Evolutionary conservation across 2,113 vertebrate genomes (phyloP), one percentile per base, ranked within the genome.

Genomic region (Pelecanus crispus): DNA sequence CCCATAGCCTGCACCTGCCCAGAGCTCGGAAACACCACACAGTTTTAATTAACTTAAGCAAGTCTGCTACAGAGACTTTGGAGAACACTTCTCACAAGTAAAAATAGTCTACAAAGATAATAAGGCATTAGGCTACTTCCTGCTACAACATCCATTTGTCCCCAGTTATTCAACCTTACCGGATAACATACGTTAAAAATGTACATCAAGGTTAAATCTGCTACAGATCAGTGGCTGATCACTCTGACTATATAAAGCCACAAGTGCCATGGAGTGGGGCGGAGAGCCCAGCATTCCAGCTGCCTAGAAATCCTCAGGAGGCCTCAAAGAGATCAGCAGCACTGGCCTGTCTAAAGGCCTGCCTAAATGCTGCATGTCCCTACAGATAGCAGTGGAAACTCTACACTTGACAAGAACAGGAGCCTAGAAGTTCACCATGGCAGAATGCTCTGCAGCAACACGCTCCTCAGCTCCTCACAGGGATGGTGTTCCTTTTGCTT

Each of bases 211-310:
- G 95, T 95, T 96, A 96, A 95, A 95, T 82, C 82, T 86, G 65
- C 80, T 81, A 59, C 59, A 83, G 90, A 92, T 67, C 55, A 96
- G 66, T 86, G 85, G 66, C 70, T 78, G 83, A 92, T 65, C 34
- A 34, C 58, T 49, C 81, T 61, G 75, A 88, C 97, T 97, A 97
- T 97, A 97, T 95, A 97, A 97, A 97, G 96, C 52, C 71, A 90
- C 80, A 86, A 95, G 73, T 42, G 88, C 62, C 84, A 70, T 12
- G 40, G 53, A 97, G 72, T 24, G 50, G 58, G 49, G 65, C 7
- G 7, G 74, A 53, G 72, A 89, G 95, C 75, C 85, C 22, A 5
- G 72, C 85, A 96, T 95, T 89, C 94, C 97, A 94, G 95, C 95
- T 97, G 95, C 84, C 90, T 92, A 78, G 82, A 95, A 96, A 95